Conservation (phyloP, 2,797 vertebrate species). For the Rhinogobio ventralis region DNA sequence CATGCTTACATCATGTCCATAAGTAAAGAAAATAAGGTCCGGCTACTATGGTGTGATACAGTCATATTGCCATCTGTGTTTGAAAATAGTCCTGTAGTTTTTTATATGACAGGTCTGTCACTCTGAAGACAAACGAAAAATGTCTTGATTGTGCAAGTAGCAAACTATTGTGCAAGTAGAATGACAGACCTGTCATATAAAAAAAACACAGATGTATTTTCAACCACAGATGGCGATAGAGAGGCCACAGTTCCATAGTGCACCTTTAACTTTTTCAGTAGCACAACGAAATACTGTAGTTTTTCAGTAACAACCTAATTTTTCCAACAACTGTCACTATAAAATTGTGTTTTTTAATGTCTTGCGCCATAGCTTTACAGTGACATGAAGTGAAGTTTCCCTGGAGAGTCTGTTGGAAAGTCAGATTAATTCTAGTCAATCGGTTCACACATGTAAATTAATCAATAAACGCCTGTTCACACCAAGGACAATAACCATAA, state of each 20-base stretch:
- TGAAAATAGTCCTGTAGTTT: too few species aligned
- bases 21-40: too few species aligned
- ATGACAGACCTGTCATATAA: background rate
- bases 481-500: too few species aligned
- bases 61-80: background rate
- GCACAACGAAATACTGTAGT: background rate
- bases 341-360: background rate
- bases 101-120: too few species aligned
- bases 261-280: background rate
- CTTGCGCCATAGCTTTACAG: background rate
- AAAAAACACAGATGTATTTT: background rate
- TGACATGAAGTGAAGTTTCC: background rate
- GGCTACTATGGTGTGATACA: background rate
- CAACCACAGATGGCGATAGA: background rate
- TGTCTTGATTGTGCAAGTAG: too few species aligned
- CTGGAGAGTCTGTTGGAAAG: background rate
- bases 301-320: background rate
- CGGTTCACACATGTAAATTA: background rate
- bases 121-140: too few species aligned
- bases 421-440: background rate
- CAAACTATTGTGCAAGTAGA: too few species aligned
- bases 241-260: background rate
- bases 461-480: background rate
- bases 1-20: too few species aligned
- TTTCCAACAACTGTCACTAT: conserved; percentile 4